A percentile compares a stretch with the other conserved stretches of the same genome.
These are phyloP conservation scores for Pantala flavescens DNA, from an alignment of 1,140 invertebrate species.

Conservation along the genomic window DNA sequence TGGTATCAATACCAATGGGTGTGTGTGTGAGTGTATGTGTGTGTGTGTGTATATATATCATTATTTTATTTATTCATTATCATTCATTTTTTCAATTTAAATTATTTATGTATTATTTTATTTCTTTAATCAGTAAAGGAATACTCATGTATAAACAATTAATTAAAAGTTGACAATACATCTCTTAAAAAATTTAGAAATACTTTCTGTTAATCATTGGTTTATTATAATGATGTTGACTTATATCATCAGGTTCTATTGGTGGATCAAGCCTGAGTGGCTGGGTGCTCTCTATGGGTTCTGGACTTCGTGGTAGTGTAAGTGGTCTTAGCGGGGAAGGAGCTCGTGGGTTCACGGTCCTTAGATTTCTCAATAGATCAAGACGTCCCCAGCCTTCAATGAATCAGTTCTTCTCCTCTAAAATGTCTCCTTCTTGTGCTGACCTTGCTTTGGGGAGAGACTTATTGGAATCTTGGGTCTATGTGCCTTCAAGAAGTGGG, in stretches of 20 bases:
- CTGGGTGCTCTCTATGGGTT: not conserved
- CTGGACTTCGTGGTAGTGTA: not conserved
- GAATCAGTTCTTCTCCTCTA: not conserved
- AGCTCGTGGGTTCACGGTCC: not conserved
- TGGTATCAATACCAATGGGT: too few species aligned
- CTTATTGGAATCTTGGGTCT: not conserved
- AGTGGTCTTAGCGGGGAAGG: not conserved
- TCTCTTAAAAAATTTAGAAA: too few species aligned
- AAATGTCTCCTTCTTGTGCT: not conserved
- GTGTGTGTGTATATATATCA: too few species aligned
- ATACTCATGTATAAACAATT: too few species aligned
- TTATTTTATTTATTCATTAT: too few species aligned
- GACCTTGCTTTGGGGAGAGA: not conserved
- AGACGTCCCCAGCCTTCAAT: not conserved
- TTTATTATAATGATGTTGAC: too few species aligned
- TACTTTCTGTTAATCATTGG: too few species aligned
- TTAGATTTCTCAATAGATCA: not conserved
- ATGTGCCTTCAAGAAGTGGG: not conserved
- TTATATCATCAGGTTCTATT: not conserved
- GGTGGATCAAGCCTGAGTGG: not conserved
- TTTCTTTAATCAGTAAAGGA: too few species aligned
- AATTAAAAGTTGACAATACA: too few species aligned
- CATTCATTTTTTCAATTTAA: too few species aligned
- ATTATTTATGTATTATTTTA: too few species aligned
- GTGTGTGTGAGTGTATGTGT: too few species aligned